A percentile compares a stretch with the other conserved stretches of the same genome.
phyloP scores from a whole-genome alignment of 2,888 invertebrate genomes.

The Schizaphis graminum region DNA sequence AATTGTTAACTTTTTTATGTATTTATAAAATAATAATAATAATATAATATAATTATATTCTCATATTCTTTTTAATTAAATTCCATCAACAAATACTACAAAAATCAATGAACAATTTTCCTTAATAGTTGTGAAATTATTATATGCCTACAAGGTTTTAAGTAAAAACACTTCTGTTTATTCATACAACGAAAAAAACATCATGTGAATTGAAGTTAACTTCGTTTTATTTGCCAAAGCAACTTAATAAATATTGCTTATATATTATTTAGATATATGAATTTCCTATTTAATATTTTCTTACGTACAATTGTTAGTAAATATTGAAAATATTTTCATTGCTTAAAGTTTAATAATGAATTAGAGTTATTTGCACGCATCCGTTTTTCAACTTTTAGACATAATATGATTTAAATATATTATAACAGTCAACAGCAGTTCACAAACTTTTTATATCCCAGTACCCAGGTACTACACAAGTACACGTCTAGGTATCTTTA shows the following conservation, averaged over 20 bases:
- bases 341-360: neutral
- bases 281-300: neutral
- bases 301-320: neutral
- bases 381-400: neutral
- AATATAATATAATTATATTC: neutral
- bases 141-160: neutral
- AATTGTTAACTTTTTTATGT: constrained; percentile 23
- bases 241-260: neutral
- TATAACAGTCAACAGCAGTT: neutral
- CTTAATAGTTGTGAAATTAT: neutral
- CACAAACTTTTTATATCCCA: too few species aligned
- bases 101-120: neutral
- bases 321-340: neutral
- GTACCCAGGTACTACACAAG: too few species aligned
- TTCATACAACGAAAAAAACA: neutral
- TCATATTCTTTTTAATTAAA: neutral
- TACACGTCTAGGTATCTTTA: neutral
- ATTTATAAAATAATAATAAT: neutral
- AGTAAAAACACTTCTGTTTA: neutral
- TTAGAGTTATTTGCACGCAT: neutral
- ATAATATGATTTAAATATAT: too few species aligned
- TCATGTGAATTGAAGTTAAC: neutral
- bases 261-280: neutral
- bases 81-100: neutral
- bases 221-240: neutral